A percentile compares a stretch with the other conserved stretches of the same genome.
phyloP scores from a whole-genome alignment of 2,888 invertebrate species.

The Lasioglossum figueresi region DNA sequence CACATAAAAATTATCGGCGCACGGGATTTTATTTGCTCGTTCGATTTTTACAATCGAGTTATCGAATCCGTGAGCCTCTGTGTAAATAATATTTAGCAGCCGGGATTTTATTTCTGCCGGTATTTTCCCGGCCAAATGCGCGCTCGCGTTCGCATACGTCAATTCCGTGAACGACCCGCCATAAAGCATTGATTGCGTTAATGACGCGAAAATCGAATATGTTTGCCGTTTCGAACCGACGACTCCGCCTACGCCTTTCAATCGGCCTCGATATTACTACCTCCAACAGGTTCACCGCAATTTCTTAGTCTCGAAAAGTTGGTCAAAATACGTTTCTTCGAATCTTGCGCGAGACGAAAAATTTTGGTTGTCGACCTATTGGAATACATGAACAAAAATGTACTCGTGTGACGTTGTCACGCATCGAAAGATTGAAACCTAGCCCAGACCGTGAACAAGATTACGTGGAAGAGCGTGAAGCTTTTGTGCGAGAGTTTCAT shows the following conservation, averaged over 20 bases:
- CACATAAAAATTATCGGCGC: slow-evolving; percentile 4
- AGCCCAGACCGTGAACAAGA: background rate
- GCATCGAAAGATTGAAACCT: no score
- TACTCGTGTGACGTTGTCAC: no score
- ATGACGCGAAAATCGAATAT: slow-evolving; percentile 15
- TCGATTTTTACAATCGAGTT: background rate
- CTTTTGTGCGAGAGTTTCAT: background rate
- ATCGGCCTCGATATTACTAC: background rate
- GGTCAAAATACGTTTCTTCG: no score
- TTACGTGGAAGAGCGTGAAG: background rate
- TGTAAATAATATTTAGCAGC: slow-evolving; percentile 24
- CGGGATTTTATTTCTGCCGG: background rate
- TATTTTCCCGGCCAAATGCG: background rate
- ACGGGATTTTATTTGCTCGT: background rate
- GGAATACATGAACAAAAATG: no score
- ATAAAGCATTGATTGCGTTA: slow-evolving; percentile 10
- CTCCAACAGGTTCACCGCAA: no score
- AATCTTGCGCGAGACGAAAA: no score
- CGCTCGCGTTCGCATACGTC: background rate
- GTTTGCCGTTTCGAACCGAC: background rate
- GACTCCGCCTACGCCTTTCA: background rate
- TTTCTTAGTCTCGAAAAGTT: no score
- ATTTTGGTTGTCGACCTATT: no score
- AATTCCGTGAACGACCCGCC: background rate
- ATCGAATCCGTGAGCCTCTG: background rate